Base-by-base conservation (phyloP, 2,113 vertebrate genomes). In the Gila orcuttii region DNA sequence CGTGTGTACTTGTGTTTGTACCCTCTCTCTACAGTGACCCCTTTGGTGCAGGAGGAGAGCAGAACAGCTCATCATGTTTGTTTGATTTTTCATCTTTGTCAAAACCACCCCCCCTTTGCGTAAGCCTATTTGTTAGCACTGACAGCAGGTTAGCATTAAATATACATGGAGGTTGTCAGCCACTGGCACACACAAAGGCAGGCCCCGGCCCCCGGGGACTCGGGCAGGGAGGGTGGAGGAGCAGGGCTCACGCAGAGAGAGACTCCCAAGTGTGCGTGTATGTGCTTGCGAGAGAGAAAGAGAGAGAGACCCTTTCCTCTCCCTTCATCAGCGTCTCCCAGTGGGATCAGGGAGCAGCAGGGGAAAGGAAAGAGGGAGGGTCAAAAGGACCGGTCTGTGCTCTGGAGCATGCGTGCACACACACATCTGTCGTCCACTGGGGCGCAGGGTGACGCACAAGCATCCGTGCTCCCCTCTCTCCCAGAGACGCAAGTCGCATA, bases 121-220 rank as follows among this genome's bases (percentile, higher is more conserved):
- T 94, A 94, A 93, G 93, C 91, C 95, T 95, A 95, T 95, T 95
- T 95, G 95, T 95, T 95, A 94, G 93, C 92, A 92, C 93, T 94
- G 95, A 95, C 95, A 96, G 95, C 94, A 95, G 94, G 94, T 94
- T 95, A 95, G 92, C 94, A 95, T 95, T 95, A 95, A 96, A 95
- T 95, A 95, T 95, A 95, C 94, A 95, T 95, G 93, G 94, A 92
- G 94, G 94, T 92, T 95, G 93, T 95, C 94, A 95, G 93, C 93
- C 93, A 91, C 92, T 94, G 92, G 91, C 89, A 87, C 93, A 94
- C 92, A 94, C 94, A 95, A 95, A 94, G 94, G 91, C 93, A 87
- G 89, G 90, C 79, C 62, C 90, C 86, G 90, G 88, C 87, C 91
- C 84, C 60, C 2, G 13, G 89, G 76, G 89, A 86, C 87, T 89